These are phyloP conservation scores for Tuta absoluta DNA, from an alignment of 2,888 invertebrate species.

Conservation along the genomic window DNA sequence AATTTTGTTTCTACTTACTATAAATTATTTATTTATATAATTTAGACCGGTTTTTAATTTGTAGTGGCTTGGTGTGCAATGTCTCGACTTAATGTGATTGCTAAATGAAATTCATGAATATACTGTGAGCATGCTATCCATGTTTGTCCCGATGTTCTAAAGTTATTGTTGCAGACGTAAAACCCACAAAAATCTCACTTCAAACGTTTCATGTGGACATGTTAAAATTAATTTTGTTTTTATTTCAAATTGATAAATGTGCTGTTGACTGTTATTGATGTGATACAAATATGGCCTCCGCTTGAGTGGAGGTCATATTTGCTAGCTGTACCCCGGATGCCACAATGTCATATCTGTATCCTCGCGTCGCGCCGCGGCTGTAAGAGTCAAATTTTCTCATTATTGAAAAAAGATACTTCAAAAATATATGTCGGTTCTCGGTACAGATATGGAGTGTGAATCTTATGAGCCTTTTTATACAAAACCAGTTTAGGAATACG, in stretches of 20 bases:
- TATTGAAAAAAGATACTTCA: constrained; percentile 33
- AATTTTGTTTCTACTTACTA: too few relatives aligned
- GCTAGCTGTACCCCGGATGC: constrained; percentile 55
- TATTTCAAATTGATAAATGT: constrained; percentile 5
- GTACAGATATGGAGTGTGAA: constrained; percentile 78
- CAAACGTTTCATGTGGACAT: background rate
- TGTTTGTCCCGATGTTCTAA: too few relatives aligned
- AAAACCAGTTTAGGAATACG: background rate
- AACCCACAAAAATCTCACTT: too few relatives aligned
- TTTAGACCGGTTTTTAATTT: too few relatives aligned
- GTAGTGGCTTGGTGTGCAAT: too few relatives aligned
- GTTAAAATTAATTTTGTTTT: background rate
- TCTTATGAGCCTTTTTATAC: constrained; percentile 61
- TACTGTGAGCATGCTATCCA: too few relatives aligned
- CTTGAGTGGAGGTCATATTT: constrained; percentile 57
- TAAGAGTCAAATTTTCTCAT: constrained; percentile 73
- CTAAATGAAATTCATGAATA: too few relatives aligned
- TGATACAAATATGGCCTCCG: constrained; percentile 55
- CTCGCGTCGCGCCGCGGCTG: constrained; percentile 62
- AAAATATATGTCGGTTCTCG: constrained; percentile 48
- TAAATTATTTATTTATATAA: too few relatives aligned
- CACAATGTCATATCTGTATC: constrained; percentile 78
- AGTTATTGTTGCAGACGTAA: too few relatives aligned
- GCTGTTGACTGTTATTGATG: constrained; percentile 11
- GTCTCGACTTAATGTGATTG: too few relatives aligned